Conservation (phyloP, 2,888 invertebrate genomes). For the Furcula furcula region DNA sequence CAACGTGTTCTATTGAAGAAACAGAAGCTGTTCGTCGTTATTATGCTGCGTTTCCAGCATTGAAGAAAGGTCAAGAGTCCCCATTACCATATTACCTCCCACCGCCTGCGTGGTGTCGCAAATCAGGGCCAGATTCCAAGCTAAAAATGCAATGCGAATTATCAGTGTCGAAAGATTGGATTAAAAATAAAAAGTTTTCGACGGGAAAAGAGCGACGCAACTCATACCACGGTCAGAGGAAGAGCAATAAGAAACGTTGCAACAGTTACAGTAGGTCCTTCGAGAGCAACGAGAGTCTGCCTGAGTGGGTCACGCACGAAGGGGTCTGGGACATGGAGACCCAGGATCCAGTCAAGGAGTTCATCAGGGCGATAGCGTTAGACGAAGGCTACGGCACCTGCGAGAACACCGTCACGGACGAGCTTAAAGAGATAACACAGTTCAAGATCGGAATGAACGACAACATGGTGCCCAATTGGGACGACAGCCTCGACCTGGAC, state of each 20-base stretch:
- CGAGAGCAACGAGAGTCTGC: slow-evolving; percentile 70
- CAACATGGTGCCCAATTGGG: slow-evolving; percentile 63
- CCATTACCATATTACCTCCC: slow-evolving; percentile 69
- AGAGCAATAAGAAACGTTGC: slow-evolving; percentile 61
- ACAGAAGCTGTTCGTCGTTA: slow-evolving; percentile 88
- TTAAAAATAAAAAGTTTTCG: slow-evolving; percentile 59
- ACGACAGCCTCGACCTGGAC: slow-evolving; percentile 55
- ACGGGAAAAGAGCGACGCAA: slow-evolving; percentile 70
- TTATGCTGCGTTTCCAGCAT: slow-evolving; percentile 89
- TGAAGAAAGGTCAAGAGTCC: slow-evolving; percentile 77
- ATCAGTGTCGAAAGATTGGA: slow-evolving; percentile 61
- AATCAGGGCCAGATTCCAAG: slow-evolving; percentile 44
- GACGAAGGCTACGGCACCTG: slow-evolving; percentile 79
- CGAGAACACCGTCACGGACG: slow-evolving; percentile 72
- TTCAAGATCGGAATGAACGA: slow-evolving; percentile 46
- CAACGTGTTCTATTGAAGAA: slow-evolving; percentile 73
- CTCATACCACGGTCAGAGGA: slow-evolving; percentile 65
- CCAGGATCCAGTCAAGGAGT: slow-evolving; percentile 74
- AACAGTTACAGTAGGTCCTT: slow-evolving; percentile 68
- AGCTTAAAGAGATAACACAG: slow-evolving; percentile 47
- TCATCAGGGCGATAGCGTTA: slow-evolving; percentile 68
- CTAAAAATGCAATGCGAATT: slow-evolving; percentile 71
- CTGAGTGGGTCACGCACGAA: slow-evolving; percentile 80
- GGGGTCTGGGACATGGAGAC: slow-evolving; percentile 77
- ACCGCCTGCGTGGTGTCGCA: slow-evolving; percentile 73